Conservation (phyloP, 2,113 vertebrate species). For the Corapipo altera region DNA sequence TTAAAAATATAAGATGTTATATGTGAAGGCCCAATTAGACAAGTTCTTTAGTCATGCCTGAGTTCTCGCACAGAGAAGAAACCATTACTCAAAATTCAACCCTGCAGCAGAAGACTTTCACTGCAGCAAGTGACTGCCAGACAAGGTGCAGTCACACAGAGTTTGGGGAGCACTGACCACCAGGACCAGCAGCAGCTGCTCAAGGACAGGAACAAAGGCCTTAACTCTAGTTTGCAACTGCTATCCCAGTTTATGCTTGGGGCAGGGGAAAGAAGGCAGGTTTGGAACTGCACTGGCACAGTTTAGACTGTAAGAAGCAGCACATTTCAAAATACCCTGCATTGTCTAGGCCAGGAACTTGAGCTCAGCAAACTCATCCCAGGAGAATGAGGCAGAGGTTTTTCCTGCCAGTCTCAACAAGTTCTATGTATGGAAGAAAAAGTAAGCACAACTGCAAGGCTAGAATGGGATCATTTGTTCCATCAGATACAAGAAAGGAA, state of each 20-base stretch:
- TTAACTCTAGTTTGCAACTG: background rate
- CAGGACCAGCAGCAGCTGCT: background rate
- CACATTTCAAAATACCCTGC: background rate
- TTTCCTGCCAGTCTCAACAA: background rate
- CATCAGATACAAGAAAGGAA: background rate
- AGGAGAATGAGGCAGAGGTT: background rate
- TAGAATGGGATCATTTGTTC: background rate
- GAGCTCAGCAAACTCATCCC: background rate
- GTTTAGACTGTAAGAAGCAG: background rate
- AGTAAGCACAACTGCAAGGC: background rate
- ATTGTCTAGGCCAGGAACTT: background rate
- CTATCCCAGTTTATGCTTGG: background rate
- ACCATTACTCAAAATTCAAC: background rate
- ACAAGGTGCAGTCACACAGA: background rate
- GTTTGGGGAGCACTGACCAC: background rate
- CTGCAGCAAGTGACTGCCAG: background rate
- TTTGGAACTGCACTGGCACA: background rate
- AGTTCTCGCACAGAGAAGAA: background rate
- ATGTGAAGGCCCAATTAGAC: background rate
- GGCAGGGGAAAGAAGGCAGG: background rate
- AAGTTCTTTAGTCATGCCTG: background rate
- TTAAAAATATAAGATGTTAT: background rate
- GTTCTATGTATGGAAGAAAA: background rate
- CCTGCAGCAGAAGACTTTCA: background rate
- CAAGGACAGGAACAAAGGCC: background rate